Conservation (phyloP, 92 coral and sea anemone species). For the Siderastrea siderea region DNA sequence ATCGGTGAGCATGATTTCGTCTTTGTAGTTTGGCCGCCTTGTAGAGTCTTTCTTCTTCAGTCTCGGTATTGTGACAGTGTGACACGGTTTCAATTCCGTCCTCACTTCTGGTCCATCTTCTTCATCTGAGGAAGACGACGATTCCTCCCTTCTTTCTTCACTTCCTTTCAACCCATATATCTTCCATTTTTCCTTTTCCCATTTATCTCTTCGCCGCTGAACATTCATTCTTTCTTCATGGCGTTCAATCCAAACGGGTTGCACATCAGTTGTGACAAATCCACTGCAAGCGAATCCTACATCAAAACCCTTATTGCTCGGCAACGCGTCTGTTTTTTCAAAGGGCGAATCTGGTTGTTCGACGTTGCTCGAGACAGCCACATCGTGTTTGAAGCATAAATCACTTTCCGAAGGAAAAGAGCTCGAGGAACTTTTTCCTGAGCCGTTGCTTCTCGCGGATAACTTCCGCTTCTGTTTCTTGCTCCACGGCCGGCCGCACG, state of each 20-base stretch:
- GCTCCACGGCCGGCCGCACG: neutral
- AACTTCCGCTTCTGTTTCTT: neutral
- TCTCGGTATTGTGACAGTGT: neutral
- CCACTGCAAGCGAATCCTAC: neutral
- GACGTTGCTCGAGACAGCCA: neutral
- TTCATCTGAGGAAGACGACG: neutral
- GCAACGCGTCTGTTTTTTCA: neutral
- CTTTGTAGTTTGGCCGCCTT: slow-evolving; percentile 11
- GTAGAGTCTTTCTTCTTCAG: slow-evolving; percentile 19
- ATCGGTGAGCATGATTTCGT: slow-evolving; percentile 25
- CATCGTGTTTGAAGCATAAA: neutral
- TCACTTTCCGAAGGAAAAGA: neutral
- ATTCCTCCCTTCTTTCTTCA: neutral
- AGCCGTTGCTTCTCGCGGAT: neutral
- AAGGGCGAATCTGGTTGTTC: neutral
- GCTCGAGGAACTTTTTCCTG: neutral
- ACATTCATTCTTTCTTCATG: neutral
- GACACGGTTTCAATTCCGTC: neutral
- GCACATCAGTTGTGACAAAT: neutral
- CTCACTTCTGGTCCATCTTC: neutral
- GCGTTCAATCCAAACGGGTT: neutral
- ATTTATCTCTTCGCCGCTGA: neutral
- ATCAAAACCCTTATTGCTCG: neutral
- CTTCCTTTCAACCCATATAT: neutral
- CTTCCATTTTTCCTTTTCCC: neutral